Base-by-base conservation (phyloP, 2,888 invertebrate genomes). In the Meiosimyza platycephala region DNA sequence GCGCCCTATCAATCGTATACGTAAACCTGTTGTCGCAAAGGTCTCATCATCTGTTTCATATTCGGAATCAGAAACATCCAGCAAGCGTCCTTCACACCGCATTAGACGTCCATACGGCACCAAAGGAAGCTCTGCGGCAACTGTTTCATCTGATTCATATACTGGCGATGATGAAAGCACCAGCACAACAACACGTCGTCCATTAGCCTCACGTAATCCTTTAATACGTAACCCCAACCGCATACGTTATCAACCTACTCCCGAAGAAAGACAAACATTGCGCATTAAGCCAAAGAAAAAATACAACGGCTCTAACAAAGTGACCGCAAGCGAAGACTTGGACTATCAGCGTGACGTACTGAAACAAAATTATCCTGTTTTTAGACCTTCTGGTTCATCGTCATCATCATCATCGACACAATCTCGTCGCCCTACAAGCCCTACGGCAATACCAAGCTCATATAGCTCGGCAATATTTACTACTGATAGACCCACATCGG, bases 281-380 rank as follows among this genome's bases (percentile, higher is more conserved):
- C 82, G 85, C 57, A 75, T 83, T 3, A 84, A 85, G 69, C 80
- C 79, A 1, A 82, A 84, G 74, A 81, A 85, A 76, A 81, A 81
- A 63, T 76, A 80, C 67, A 78, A 78, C 65, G 79, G 80, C 7
- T 66, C 78, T 0, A 84, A 82, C 70, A 78, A 81, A 15, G 78
- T 80, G 12, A 81, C 81, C 15, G 82, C 80, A 40, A 83, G 81
- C 64, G 84, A 86, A 71, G 87, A 88, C 72, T 73, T 91, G 75
- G 91, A 91, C 3, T 91, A 91, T 76, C 91, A 91, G 83, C 88
- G 91, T 75, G 91, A 91, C 80, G 89, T 91, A 3, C 81, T 91
- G 6, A 91, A 91, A 78, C 91, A 91, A 80, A 91, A 91, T 77
- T 91, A 91, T 79, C 91, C 91, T 2, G 90, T 91, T 0, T 90